These are phyloP conservation scores for Babylonia areolata DNA, from an alignment of 1,140 invertebrate species.

Conservation along the genomic window DNA sequence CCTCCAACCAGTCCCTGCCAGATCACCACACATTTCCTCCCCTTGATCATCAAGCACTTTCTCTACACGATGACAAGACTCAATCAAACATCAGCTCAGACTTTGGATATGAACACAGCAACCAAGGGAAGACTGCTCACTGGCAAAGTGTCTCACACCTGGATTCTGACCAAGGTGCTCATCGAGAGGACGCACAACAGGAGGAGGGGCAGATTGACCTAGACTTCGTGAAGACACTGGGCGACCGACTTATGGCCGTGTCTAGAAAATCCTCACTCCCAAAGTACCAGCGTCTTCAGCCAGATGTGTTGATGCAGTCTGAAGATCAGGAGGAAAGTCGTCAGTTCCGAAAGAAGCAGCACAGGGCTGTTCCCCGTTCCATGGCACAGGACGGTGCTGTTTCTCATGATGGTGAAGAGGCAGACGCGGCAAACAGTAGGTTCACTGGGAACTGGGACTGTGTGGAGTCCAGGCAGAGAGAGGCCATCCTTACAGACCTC, in stretches of 20 bases:
- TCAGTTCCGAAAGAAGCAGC: not conserved
- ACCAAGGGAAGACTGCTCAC: not conserved
- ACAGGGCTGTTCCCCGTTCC: not conserved
- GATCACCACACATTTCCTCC: no score
- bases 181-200: not conserved
- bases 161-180: not conserved
- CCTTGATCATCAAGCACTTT: not conserved
- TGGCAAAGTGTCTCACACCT: not conserved
- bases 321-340: not conserved
- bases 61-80: no score
- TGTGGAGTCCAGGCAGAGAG: not conserved
- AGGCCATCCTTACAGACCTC: not conserved
- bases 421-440: not conserved
- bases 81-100: not conserved
- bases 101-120: no score
- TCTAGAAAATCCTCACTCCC: conserved; percentile 22
- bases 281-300: conserved; percentile 31
- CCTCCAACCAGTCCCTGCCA: no score
- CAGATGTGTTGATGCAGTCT: not conserved
- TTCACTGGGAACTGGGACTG: not conserved
- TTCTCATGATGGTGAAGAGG: not conserved
- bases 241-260: conserved; percentile 20
- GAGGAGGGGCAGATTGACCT: not conserved
- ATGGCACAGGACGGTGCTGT: not conserved
- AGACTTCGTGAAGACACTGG: conserved; percentile 29